Conservation (phyloP, 2,888 invertebrate genomes). For the Hedychridium roseum region DNA sequence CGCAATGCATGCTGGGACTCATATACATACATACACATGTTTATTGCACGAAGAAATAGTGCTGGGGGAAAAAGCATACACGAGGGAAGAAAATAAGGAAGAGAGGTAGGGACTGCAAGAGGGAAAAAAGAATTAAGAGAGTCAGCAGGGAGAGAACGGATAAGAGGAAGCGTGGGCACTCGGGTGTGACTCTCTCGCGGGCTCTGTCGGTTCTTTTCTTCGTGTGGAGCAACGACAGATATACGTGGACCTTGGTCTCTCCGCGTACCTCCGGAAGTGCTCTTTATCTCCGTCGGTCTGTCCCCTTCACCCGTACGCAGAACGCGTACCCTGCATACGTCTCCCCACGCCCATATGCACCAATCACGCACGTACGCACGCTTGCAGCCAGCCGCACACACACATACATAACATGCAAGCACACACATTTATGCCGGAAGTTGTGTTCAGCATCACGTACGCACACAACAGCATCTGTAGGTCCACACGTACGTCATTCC, state of each 20-base stretch:
- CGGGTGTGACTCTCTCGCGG: constrained; percentile 62
- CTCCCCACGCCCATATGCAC: too few species aligned
- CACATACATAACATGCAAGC: too few species aligned
- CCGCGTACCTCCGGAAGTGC: constrained; percentile 59
- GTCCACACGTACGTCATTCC: too few species aligned
- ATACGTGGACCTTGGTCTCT: constrained; percentile 51
- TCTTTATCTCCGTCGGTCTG: constrained; percentile 64
- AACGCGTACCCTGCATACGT: too few species aligned
- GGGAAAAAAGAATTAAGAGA: constrained; percentile 28
- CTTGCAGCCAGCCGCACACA: too few species aligned
- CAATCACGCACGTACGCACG: too few species aligned
- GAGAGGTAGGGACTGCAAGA: constrained; percentile 29
- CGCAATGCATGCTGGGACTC: too few species aligned
- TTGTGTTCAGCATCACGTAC: too few species aligned
- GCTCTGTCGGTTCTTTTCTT: constrained; percentile 49
- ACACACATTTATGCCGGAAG: too few species aligned
- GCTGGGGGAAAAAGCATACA: constrained; percentile 24
- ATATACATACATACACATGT: neutral
- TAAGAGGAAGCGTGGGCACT: constrained; percentile 63
- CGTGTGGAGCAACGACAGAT: constrained; percentile 40
- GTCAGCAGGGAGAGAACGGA: constrained; percentile 47
- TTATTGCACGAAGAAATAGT: neutral
- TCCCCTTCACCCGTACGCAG: constrained; percentile 50
- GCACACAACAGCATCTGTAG: too few species aligned
- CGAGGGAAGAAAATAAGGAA: constrained; percentile 23